Evolutionary conservation across 2,797 vertebrate species (phyloP), one percentile per base, ranked within the genome.

Genomic region (Typhlichthys subterraneus): DNA sequence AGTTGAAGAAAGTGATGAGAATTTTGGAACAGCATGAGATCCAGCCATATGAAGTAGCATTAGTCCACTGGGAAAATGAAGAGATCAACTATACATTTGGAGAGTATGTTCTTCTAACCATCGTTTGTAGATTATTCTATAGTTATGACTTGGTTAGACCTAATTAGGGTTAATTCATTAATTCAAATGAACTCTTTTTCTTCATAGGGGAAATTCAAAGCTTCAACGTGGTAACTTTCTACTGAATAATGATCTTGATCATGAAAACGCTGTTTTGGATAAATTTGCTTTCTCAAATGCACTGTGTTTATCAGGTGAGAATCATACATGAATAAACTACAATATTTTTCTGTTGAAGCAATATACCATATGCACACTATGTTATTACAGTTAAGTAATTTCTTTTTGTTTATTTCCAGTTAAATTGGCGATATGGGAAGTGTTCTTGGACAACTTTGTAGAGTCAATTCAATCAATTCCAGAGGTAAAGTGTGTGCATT

Each of bases 271-370:
- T 9, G 81, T 96, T 81, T 86, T 99, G 75, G 95, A 98, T 84
- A 99, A 98, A 72, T 99, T 97, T 86, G 96, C 98, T 2, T 99
- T 99, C 91, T 99, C 98, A 51, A 99, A 99, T 67, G 97, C 97
- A 0, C 91, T 99, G 9, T 97, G 94, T 84, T 91, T 98, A 59
- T 99, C 98, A 79, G 98, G 97, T 98, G 74, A 91, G 93, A 31
- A 49, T 0, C 0, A 1, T 11, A 4, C 14, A 0, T 57, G 14
- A 23, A 6, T 1, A 29, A 12, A 48, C 10, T 23, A 10, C 2
- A 53, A 38, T n/a, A 2, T 56, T 29, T 48, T n/a, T 45, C 17
- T 42, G 38, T 42, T 9, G 7, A 42, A 52, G 19, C 50, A 52
- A 52, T 9, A 52, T 11, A 2, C 50, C 50, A 52, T 52, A 11